Evolutionary conservation across 2,888 invertebrate genomes (phyloP).

Genomic region (Stratiomys singularior): DNA sequence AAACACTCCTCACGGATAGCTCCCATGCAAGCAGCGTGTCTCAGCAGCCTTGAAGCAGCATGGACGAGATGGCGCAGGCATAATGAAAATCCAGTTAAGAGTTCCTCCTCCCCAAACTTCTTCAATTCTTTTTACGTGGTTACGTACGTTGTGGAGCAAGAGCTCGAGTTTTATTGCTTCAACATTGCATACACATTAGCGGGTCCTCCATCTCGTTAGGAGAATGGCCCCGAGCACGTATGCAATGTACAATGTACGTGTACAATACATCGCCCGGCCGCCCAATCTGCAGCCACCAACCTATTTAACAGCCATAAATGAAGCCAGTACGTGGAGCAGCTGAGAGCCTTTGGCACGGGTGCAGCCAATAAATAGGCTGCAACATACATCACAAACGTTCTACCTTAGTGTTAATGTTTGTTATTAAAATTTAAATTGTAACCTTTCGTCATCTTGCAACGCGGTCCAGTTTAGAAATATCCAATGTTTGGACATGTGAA

Average conservation of each 20-base stretch:
- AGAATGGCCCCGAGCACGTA: conserved; percentile 7
- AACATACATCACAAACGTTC: background rate
- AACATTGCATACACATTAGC: background rate
- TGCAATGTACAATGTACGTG: background rate
- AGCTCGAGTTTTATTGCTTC: background rate
- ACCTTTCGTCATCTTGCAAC: background rate
- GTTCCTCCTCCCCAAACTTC: background rate
- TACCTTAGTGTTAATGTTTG: conserved; percentile 3
- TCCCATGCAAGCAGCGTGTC: background rate
- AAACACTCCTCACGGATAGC: background rate
- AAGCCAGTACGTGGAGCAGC: background rate
- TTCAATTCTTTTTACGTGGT: background rate
- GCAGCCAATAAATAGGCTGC: background rate
- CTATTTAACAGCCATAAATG: background rate
- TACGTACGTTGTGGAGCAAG: background rate
- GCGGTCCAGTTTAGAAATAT: background rate
- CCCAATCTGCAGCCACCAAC: background rate
- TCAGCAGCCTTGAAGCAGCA: background rate
- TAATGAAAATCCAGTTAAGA: conserved; percentile 14
- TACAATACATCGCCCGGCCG: background rate
- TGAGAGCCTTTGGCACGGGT: background rate
- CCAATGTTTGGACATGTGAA: background rate
- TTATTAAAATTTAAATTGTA: conserved; percentile 11
- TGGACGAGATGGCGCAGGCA: conserved; percentile 1
- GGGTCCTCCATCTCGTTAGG: background rate